Evolutionary conservation across 2,888 invertebrate species (phyloP), one percentile per base, ranked within the genome.

Genomic region (Tuta absoluta): DNA sequence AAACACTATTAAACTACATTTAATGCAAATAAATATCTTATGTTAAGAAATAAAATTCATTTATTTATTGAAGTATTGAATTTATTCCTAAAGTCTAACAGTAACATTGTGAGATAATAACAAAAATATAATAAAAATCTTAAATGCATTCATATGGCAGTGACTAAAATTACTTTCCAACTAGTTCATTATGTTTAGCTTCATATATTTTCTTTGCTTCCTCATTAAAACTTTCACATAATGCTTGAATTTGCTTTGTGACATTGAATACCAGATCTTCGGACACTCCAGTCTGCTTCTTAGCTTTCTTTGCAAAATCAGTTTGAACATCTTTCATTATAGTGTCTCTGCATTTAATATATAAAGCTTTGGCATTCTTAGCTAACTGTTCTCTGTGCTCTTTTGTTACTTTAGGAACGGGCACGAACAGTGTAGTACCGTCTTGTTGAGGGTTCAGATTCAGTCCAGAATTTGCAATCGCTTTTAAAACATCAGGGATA

Each of bases 381-480:
- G 96, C 95, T 66, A 99, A 90, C 66, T 93, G 93, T 87, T 98
- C 98, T 71, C 99, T 93, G 78, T 98, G 96, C 81, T 99, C 98
- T 80, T 96, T 96, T 0, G 99, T 98, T 0, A 99, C 96, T 86
- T 97, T 98, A 12, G 98, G 98, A 71, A 98, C 93, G 45, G 97
- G 96, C 62, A 99, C 93, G 84, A 94, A 98, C 59, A 99, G 85
- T 1, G 96, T 96, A 0, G 97, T 98, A 23, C 98, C 98, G 80
- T 99, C 98, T 84, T 98, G 98, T 81, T 98, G 98, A 0, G 98
- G 98, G 89, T 97, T 98, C 64, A 98, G 88, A 84, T 98, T 98
- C 92, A 98, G 94, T 11, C 98, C 98, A 66, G 97, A 97, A 45
- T 93, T 93, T 63, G 93, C 86, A 59, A 99, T 93, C 1, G 96